phyloP scores from a whole-genome alignment of 2,113 vertebrate species.

The Anarhynchus alexandrinus region DNA sequence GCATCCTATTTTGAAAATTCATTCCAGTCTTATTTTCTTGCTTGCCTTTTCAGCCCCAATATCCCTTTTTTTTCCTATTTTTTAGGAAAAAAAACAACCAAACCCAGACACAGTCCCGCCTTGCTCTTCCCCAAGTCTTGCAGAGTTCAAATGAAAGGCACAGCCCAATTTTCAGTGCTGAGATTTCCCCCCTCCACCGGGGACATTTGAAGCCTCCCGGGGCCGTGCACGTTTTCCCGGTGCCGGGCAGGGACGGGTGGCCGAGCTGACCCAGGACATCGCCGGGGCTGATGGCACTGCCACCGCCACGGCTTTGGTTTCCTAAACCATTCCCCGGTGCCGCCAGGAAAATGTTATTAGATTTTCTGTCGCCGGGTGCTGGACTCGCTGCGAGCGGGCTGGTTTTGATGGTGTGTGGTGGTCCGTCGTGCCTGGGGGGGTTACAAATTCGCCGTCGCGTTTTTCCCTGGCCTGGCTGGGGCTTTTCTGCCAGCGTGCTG shows the following conservation, averaged over 20 bases:
- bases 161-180: neutral
- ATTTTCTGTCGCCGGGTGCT: neutral
- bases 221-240: neutral
- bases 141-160: neutral
- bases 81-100: neutral
- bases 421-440: neutral
- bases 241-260: fast-evolving
- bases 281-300: neutral
- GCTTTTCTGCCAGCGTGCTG: neutral
- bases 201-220: fast-evolving
- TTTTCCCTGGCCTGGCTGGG: neutral
- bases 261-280: neutral
- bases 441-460: fast-evolving
- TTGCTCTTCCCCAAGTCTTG: neutral
- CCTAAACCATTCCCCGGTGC: neutral
- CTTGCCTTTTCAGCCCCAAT: neutral
- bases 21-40: neutral
- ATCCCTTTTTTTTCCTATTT: neutral
- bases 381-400: neutral
- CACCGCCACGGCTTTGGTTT: neutral
- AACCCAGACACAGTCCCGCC: fast-evolving
- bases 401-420: neutral
- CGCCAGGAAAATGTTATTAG: conserved; percentile 5
- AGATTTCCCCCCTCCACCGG: neutral
- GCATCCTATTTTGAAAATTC: neutral